Evolutionary conservation across 2,113 vertebrate species (phyloP).

Genomic region (Ictalurus punctatus): DNA sequence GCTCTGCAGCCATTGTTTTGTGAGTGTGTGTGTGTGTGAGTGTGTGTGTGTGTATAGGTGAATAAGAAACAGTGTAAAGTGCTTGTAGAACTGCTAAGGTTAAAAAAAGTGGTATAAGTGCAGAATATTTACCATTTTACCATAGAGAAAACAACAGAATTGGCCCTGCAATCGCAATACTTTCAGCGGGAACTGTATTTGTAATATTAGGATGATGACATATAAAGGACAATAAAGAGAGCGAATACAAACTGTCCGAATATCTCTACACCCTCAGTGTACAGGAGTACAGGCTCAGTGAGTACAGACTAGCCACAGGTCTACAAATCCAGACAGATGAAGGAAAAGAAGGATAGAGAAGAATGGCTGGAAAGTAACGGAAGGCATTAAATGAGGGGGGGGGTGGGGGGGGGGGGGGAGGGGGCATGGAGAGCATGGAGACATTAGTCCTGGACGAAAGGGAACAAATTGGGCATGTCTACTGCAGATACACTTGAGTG

Average conservation of each 20-base stretch:
- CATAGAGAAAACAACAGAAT: too few relatives aligned
- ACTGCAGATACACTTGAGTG: conserved; percentile 65
- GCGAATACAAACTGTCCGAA: background rate
- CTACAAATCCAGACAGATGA: background rate
- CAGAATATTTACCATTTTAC: too few relatives aligned
- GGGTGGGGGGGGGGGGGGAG: too few relatives aligned
- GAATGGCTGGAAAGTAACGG: background rate
- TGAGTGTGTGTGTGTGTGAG: too few relatives aligned
- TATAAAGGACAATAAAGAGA: background rate
- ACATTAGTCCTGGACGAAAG: conserved; percentile 76
- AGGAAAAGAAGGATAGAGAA: background rate
- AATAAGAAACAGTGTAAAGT: too few relatives aligned
- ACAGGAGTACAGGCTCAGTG: background rate
- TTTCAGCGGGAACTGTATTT: too few relatives aligned
- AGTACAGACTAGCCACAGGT: background rate
- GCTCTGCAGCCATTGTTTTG: too few relatives aligned
- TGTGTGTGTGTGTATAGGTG: too few relatives aligned
- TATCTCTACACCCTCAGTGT: background rate
- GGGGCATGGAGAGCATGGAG: conserved; percentile 49
- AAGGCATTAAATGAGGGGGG: background rate
- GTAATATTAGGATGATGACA: too few relatives aligned
- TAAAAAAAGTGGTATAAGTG: too few relatives aligned
- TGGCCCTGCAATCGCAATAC: too few relatives aligned
- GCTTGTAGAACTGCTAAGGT: too few relatives aligned
- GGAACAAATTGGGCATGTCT: conserved; percentile 77